phyloP scores from a whole-genome alignment of 2,113 vertebrate genomes.

The Hassar affinis region DNA sequence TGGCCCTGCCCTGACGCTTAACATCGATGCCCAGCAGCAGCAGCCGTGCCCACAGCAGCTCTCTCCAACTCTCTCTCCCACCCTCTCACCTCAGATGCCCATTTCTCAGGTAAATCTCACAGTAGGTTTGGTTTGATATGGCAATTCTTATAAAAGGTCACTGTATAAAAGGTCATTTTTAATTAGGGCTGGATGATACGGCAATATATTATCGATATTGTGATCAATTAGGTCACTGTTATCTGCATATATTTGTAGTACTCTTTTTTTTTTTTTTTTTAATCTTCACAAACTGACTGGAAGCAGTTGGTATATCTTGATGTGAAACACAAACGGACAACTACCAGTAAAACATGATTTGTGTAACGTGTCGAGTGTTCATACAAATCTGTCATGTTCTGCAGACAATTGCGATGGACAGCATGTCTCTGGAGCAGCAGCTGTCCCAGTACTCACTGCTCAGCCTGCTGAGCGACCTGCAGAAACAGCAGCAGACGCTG shows the following conservation, averaged over 20 bases:
- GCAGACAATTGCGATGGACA: slow-evolving; percentile 83
- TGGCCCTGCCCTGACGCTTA: slow-evolving; percentile 80
- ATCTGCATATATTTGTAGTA: too few species aligned
- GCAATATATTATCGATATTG: not conserved
- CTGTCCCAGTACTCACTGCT: slow-evolving; percentile 89
- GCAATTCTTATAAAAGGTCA: not conserved
- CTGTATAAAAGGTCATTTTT: not conserved
- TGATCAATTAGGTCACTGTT: not conserved
- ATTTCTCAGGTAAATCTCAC: slow-evolving; percentile 82
- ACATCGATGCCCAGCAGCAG: slow-evolving; percentile 78
- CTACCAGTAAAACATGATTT: not conserved
- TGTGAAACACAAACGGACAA: not conserved
- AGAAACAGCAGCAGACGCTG: slow-evolving; percentile 76
- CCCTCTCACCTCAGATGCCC: slow-evolving; percentile 47
- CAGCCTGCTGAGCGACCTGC: slow-evolving; percentile 81
- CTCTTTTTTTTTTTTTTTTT: too few species aligned
- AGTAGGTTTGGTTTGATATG: not conserved
- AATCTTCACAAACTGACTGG: too few species aligned
- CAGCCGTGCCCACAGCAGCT: slow-evolving; percentile 84
- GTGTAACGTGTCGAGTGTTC: not conserved
- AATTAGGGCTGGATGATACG: not conserved
- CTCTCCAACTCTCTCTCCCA: slow-evolving; percentile 84
- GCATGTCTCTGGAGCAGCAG: slow-evolving; percentile 90
- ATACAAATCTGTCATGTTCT: not conserved
- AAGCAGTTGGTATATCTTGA: too few species aligned